A percentile compares a stretch with the other conserved stretches of the same genome.
Evolutionary conservation across 2,888 invertebrate genomes (phyloP).

Genomic region (Sipha maydis): DNA sequence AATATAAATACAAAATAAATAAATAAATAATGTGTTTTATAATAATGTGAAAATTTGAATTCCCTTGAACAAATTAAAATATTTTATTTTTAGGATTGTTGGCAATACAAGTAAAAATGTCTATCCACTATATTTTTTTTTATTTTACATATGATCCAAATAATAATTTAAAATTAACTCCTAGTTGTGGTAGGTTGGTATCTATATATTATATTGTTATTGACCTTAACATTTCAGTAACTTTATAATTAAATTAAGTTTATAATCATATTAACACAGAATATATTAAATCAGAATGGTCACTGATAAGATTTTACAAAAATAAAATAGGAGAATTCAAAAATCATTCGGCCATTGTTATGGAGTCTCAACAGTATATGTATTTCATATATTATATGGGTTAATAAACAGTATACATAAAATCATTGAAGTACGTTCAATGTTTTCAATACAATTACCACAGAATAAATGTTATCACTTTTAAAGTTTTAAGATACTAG

Average conservation of each 20-base stretch:
- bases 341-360: no score
- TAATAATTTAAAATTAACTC: constrained; percentile 52
- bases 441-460: no score
- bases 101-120: constrained; percentile 36
- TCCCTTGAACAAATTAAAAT: constrained; percentile 22
- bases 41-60: constrained; percentile 26
- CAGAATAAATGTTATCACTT: no score
- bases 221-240: constrained; percentile 24
- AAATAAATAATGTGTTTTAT: neutral
- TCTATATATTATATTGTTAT: constrained; percentile 3
- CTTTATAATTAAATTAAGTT: neutral
- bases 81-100: constrained; percentile 53
- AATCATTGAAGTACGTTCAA: no score
- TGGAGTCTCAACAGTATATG: no score
- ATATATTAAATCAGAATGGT: no score
- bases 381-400: no score
- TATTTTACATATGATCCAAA: neutral
- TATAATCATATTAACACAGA: neutral
- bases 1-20: neutral
- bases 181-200: constrained; percentile 45
- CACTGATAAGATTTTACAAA: no score
- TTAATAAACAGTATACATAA: no score
- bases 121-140: constrained; percentile 25
- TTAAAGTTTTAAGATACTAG: no score
- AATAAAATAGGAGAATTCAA: no score